Evolutionary conservation across 2,888 invertebrate species (phyloP).

Genomic region (Lydus trimaculatus): DNA sequence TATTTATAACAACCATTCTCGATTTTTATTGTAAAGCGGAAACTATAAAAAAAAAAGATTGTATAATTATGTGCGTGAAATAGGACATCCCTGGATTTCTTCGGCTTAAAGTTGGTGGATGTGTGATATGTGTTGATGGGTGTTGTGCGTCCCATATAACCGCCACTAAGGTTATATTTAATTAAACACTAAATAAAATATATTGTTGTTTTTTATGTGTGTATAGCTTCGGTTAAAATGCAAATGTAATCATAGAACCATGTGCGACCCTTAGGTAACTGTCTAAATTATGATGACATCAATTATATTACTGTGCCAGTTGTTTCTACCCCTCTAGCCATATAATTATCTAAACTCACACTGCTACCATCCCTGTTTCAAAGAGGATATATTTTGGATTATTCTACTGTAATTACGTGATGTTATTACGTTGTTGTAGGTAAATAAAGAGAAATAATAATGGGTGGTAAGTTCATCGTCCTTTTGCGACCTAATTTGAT

Average conservation of each 20-base stretch:
- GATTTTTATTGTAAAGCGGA: background rate
- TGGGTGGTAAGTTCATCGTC: background rate
- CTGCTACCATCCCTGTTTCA: slow-evolving; percentile 19
- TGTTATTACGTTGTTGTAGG: slow-evolving; percentile 34
- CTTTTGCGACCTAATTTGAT: slow-evolving; percentile 35
- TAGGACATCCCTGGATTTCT: background rate
- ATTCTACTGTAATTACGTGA: slow-evolving; percentile 31
- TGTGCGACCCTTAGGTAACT: slow-evolving; percentile 42
- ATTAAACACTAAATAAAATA: slow-evolving; percentile 49
- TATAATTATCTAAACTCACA: slow-evolving; percentile 41
- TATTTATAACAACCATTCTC: too few species aligned
- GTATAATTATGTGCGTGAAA: background rate
- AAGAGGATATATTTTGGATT: slow-evolving; percentile 14
- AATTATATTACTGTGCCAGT: slow-evolving; percentile 41
- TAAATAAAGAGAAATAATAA: slow-evolving; percentile 20
- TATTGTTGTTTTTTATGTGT: slow-evolving; percentile 45
- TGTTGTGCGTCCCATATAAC: background rate
- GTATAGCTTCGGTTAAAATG: slow-evolving; percentile 46
- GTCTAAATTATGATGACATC: slow-evolving; percentile 43
- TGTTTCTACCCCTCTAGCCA: slow-evolving; percentile 38
- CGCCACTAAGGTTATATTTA: slow-evolving; percentile 40
- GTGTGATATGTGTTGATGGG: background rate
- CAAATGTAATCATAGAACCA: slow-evolving; percentile 49
- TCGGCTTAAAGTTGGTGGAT: background rate
- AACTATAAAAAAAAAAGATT: background rate